Evolutionary conservation across 2,888 invertebrate species (phyloP), one percentile per base, ranked within the genome.

Genomic region (Rhagium mordax): DNA sequence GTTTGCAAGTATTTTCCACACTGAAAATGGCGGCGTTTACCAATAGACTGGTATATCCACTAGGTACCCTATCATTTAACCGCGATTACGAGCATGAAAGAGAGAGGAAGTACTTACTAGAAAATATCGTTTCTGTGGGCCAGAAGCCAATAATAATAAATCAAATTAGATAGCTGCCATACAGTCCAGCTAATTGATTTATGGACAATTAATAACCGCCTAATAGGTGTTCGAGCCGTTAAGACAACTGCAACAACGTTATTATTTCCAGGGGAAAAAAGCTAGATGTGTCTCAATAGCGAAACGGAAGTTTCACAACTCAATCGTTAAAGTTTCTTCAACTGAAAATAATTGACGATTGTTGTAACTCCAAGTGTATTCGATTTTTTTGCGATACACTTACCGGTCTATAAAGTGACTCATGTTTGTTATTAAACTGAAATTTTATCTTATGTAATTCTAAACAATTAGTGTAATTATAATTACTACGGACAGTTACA

Each of bases 401-500:
- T 20, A 16, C 41, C 15, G 59, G 13, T 60, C 16, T 41, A 60
- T 60, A 41, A 16, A 13, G n/a, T 53, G 65, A 53, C 20, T 65
- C 64, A 53, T 53, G 65, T 65, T 65, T 53, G 53, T 65, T 53
- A 20, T 65, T 55, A 65, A 65, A 65, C 29, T 29, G 65, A 65
- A 65, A 65, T 53, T 18, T 18, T 20, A 53, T 65, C 53, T 65
- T 65, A 53, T 65, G 65, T 65, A 65, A 65, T 65, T 51, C 53
- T 16, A 65, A 65, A 53, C 53, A 65, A 65, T 65, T 65, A 53
- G 65, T 20, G 21, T 53, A 65, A 65, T 65, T 65, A 55, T 20
- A 15, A 16, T 29, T 29, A 18, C 1, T 27, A 16, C 15, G 20
- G 64, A 65, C 64, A 65, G 64, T 51, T 65, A 51, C 16, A 65